Evolutionary conservation across 2,888 invertebrate genomes (phyloP).

Genomic region (Orthosia incerta): DNA sequence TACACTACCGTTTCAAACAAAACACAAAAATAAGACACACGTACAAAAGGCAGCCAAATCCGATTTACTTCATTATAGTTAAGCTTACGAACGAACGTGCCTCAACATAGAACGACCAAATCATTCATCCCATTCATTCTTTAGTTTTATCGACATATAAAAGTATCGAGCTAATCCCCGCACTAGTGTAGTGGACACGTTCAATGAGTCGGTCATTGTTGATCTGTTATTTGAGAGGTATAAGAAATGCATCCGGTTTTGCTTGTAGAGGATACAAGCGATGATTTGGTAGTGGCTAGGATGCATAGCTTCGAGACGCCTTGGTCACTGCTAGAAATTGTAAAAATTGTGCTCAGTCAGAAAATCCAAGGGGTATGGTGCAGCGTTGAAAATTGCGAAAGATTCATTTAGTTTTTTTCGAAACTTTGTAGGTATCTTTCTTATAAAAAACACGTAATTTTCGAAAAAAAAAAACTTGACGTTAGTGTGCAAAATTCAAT

Average conservation of each 20-base stretch:
- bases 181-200: slow-evolving; percentile 59
- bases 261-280: slow-evolving; percentile 32
- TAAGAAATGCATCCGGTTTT: slow-evolving; percentile 64
- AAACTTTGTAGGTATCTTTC: too few species aligned
- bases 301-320: neutral
- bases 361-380: too few species aligned
- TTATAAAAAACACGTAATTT: too few species aligned
- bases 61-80: slow-evolving; percentile 51
- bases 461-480: too few species aligned
- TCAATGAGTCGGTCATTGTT: slow-evolving; percentile 55
- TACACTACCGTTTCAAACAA: slow-evolving; percentile 6
- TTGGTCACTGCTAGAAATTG: too few species aligned
- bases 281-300: slow-evolving; percentile 15
- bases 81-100: slow-evolving; percentile 54
- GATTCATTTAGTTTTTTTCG: too few species aligned
- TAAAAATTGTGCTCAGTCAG: too few species aligned
- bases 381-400: too few species aligned
- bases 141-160: slow-evolving; percentile 60
- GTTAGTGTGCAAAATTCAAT: too few species aligned
- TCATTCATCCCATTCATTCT: slow-evolving; percentile 43
- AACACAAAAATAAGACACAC: slow-evolving; percentile 7
- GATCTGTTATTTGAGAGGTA: slow-evolving; percentile 54
- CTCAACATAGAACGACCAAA: slow-evolving; percentile 39
- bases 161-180: slow-evolving; percentile 61
- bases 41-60: slow-evolving; percentile 41